Percentiles rank a stretch among this genome's conserved stretches.
These are phyloP conservation scores for Penaeus japonicus DNA, from an alignment of 1,140 invertebrate genomes.

Conservation along the genomic window DNA sequence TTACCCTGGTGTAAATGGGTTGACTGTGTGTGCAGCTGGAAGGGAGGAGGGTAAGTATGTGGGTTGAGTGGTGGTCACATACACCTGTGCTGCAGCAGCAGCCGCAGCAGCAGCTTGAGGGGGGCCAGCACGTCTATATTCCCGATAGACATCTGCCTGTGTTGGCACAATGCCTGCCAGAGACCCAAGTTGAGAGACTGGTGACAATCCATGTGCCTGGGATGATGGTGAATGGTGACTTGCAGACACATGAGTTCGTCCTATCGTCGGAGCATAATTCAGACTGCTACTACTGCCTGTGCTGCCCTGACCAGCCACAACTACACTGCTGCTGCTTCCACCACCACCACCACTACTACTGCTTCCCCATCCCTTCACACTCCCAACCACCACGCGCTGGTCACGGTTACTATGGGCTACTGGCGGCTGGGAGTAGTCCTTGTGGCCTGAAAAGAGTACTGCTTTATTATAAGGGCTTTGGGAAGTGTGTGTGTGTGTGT, in stretches of 20 bases:
- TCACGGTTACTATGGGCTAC: conserved; percentile 70
- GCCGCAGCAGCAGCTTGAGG: conserved; percentile 48
- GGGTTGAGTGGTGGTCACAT: conserved; percentile 70
- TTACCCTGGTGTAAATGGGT: conserved; percentile 61
- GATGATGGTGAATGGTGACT: conserved; percentile 47
- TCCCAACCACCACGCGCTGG: conserved; percentile 56
- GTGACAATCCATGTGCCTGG: conserved; percentile 39
- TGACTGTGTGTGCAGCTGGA: conserved; percentile 59
- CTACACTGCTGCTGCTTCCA: conserved; percentile 46
- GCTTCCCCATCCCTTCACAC: conserved; percentile 50
- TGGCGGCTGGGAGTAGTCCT: conserved; percentile 72
- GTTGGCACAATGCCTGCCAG: conserved; percentile 47
- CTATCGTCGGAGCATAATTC: conserved; percentile 47
- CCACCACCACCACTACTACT: conserved; percentile 9
- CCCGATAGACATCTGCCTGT: conserved; percentile 57
- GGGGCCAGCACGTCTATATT: conserved; percentile 50
- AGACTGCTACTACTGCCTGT: conserved; percentile 46
- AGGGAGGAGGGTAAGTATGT: conserved; percentile 65
- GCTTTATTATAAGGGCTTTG: neutral
- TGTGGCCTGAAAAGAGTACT: conserved; percentile 45
- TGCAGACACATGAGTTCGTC: conserved; percentile 33
- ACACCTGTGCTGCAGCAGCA: conserved; percentile 66
- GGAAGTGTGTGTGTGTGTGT: too few relatives aligned
- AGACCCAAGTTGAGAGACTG: conserved; percentile 38
- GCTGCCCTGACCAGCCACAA: conserved; percentile 41